Conservation (phyloP, 2,888 invertebrate species). For the Oscheius sp. region DNA sequence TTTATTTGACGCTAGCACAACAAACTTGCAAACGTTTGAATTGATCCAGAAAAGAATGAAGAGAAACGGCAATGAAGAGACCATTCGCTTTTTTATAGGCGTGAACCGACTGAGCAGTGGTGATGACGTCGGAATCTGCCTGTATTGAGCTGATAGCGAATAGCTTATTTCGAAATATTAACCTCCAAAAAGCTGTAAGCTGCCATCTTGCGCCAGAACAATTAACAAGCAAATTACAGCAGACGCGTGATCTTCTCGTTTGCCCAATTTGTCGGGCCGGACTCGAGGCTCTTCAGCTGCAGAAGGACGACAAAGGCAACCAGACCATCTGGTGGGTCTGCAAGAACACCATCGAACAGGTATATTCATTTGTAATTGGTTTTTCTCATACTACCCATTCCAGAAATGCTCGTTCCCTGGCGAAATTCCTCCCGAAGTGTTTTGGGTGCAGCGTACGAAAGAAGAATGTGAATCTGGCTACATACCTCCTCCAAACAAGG, state of each 20-base stretch:
- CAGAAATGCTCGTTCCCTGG: slow-evolving; percentile 68
- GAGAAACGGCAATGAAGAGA: too few species aligned
- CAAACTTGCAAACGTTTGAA: too few species aligned
- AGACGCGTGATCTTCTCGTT: slow-evolving; percentile 9
- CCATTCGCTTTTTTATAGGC: slow-evolving; percentile 3
- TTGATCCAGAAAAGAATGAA: too few species aligned
- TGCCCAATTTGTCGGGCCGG: slow-evolving; percentile 54
- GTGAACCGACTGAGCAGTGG: slow-evolving; percentile 31
- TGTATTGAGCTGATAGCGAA: slow-evolving; percentile 23
- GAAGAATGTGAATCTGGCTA: slow-evolving; percentile 49
- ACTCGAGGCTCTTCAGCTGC: slow-evolving; percentile 47
- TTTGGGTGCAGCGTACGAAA: slow-evolving; percentile 57
- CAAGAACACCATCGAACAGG: slow-evolving; percentile 46
- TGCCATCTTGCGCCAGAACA: background rate
- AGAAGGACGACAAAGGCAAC: slow-evolving; percentile 42
- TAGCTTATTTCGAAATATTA: slow-evolving; percentile 29
- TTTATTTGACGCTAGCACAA: too few species aligned
- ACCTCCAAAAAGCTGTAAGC: slow-evolving; percentile 41
- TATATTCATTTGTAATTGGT: slow-evolving; percentile 8
- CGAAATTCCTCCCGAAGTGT: slow-evolving; percentile 66
- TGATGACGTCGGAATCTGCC: slow-evolving; percentile 37
- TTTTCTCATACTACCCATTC: slow-evolving; percentile 28
- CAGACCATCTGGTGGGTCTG: slow-evolving; percentile 62
- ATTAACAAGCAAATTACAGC: slow-evolving; percentile 20
- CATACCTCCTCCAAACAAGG: slow-evolving; percentile 61